Evolutionary conservation across 2,113 vertebrate genomes (phyloP).

Genomic region (Anthoscopus minutus): DNA sequence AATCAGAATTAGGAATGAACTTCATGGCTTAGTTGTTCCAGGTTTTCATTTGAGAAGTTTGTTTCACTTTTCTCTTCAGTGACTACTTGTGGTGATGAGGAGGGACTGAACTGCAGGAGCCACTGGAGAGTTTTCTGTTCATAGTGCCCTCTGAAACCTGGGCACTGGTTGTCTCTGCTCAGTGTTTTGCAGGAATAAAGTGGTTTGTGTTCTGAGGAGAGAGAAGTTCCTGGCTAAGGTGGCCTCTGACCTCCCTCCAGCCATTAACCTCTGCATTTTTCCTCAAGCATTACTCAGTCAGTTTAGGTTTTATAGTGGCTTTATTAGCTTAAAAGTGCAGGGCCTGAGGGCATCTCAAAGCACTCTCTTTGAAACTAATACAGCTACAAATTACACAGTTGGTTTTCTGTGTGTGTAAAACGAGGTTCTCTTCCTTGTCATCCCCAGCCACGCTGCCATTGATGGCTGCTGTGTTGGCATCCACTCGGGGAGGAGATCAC

Average conservation of each 20-base stretch:
- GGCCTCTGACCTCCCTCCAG: background rate
- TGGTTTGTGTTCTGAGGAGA: background rate
- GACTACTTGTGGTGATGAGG: background rate
- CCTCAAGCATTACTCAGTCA: background rate
- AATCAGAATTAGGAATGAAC: background rate
- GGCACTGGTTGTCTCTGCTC: background rate
- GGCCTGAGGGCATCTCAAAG: background rate
- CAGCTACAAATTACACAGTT: background rate
- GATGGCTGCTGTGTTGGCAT: background rate
- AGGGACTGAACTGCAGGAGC: background rate
- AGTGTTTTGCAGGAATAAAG: background rate
- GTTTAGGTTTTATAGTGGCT: background rate
- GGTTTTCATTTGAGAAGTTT: background rate
- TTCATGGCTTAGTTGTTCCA: background rate
- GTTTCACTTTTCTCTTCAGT: background rate
- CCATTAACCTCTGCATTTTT: background rate
- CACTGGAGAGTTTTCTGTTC: background rate
- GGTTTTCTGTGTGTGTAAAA: background rate
- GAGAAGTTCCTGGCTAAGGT: background rate
- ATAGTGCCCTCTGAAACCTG: background rate
- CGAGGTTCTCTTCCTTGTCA: background rate
- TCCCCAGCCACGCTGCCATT: background rate
- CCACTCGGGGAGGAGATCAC: background rate
- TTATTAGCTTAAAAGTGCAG: background rate
- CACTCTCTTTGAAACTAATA: background rate